Evolutionary conservation across 1,140 invertebrate species (phyloP), one percentile per base, ranked within the genome.

Genomic region (Seison nebaliae): DNA sequence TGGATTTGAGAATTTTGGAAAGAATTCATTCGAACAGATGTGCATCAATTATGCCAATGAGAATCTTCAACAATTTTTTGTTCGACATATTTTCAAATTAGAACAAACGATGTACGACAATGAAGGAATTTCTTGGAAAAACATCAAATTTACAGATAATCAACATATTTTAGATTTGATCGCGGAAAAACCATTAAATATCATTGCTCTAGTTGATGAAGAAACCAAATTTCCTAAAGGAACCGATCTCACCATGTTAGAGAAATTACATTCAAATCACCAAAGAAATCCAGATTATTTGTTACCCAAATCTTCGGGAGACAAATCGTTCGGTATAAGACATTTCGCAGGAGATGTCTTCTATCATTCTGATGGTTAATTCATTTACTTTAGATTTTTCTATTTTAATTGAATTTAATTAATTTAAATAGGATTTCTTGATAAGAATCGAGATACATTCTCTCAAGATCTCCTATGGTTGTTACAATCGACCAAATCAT

Each of bases 41-140:
- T 84, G 79, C 62, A 91, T 86, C 40, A 88, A 91, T 60, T 91
- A 79, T 59, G 83, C 83, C 38, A 74, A 76, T 53, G 71, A 73
- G 54, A 72, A 75, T 51, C 57, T 74, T n/a, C 72, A 74, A 48
- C 71, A 73, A 50, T 73, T 74, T 35, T 74, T 74, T 50, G 73
- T 74, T 44, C 71, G 74, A 44, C 54, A 73, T 14, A 74, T 72
- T 1, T 51, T 74, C 15, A 74, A 73, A 51, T 67, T 69, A 24
- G 72, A 74, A 53, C 69, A 70, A 54, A 71, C 74, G 50, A 72
- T 73, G 47, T 74, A 74, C 50, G 62, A 71, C 2, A 54, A 65
- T 35, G 71, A 74, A 55, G 70, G 69, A 26, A 73, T 74, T 34
- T 61, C 65, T 47, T 74, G 72, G 72, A 68, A 63, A 5, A 63